Evolutionary conservation across 2,113 vertebrate species (phyloP).

Genomic region (Petroica traversi): DNA sequence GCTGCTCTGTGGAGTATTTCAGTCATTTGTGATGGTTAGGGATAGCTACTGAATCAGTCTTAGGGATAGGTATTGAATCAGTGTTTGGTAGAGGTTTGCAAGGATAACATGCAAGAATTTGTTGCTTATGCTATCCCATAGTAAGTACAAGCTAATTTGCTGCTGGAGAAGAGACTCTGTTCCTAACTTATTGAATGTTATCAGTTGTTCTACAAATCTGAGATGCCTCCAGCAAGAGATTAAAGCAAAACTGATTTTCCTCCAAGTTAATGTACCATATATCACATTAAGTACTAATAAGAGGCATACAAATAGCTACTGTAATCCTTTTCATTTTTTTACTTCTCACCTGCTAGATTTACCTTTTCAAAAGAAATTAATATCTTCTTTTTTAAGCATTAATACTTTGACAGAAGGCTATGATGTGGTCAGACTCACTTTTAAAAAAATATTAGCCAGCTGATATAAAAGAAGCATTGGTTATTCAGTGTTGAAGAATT

Average conservation of each 20-base stretch:
- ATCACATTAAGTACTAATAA: neutral
- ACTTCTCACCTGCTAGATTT: neutral
- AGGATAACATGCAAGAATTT: neutral
- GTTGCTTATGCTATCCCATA: neutral
- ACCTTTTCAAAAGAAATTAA: neutral
- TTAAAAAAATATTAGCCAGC: neutral
- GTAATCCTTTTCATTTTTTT: neutral
- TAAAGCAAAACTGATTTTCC: neutral
- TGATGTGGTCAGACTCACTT: neutral
- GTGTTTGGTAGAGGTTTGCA: neutral
- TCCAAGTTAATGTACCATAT: neutral
- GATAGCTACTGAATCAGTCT: neutral
- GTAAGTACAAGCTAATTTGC: neutral
- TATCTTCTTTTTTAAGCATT: neutral
- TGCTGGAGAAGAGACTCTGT: neutral
- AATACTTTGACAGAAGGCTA: neutral
- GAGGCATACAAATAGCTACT: neutral
- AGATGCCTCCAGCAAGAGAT: neutral
- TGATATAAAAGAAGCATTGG: neutral
- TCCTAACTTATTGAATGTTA: neutral
- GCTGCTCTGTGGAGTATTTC: neutral
- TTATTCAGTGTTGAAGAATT: neutral
- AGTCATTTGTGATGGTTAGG: neutral
- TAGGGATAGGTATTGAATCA: neutral
- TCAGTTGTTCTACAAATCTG: neutral